Evolutionary conservation across 1,140 invertebrate genomes (phyloP).

Genomic region (Drosophila kepulauana): DNA sequence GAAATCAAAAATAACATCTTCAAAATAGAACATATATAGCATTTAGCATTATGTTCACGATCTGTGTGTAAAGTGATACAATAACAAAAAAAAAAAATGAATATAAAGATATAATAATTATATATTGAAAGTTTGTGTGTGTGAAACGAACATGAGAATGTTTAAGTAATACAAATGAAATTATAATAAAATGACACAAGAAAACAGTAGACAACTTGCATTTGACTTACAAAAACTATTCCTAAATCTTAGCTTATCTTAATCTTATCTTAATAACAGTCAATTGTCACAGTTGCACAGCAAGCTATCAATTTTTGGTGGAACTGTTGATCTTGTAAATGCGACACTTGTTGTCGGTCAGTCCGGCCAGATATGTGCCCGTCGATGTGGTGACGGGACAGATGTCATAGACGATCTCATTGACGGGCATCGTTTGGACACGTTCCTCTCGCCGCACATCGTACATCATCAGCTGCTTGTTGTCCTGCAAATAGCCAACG

Average conservation of each 20-base stretch:
- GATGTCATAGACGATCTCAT: conserved; percentile 89
- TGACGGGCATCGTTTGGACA: conserved; percentile 86
- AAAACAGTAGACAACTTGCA: conserved; percentile 6
- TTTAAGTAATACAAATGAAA: conserved; percentile 36
- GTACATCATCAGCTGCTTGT: conserved; percentile 88
- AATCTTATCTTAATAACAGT: background rate
- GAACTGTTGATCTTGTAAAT: conserved; percentile 86
- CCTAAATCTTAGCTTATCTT: background rate
- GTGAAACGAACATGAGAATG: conserved; percentile 22
- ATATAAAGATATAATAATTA: conserved; percentile 22
- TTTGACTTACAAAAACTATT: background rate
- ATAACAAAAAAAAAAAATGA: conserved; percentile 17
- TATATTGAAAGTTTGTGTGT: conserved; percentile 28
- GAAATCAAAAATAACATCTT: conserved; percentile 22
- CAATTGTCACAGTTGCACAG: conserved; percentile 16
- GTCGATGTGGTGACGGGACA: conserved; percentile 86
- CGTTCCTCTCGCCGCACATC: conserved; percentile 87
- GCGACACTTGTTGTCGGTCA: conserved; percentile 88
- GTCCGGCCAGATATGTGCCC: conserved; percentile 87
- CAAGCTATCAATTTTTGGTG: background rate
- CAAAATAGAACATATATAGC: conserved; percentile 32
- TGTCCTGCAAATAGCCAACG: conserved; percentile 89
- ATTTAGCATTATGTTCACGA: conserved; percentile 47
- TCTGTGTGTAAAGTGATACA: conserved; percentile 53
- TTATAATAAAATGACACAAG: conserved; percentile 19